phyloP scores from a whole-genome alignment of 2,113 vertebrate genomes.

The Phyllostomus hastatus region DNA sequence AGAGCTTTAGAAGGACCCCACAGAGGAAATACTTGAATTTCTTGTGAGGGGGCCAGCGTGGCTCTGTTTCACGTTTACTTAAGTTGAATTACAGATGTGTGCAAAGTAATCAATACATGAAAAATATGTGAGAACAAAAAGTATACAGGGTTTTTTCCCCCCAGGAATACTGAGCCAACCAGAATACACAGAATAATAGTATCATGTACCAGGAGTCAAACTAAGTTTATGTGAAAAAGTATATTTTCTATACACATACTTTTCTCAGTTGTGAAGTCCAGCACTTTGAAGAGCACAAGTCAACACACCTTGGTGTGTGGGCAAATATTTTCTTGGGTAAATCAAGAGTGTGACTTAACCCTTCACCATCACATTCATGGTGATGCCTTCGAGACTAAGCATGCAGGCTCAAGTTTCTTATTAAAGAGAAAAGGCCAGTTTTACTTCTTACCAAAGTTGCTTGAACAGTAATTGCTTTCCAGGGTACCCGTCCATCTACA shows the following conservation, averaged over 20 bases:
- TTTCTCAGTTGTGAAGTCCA: conserved; percentile 6
- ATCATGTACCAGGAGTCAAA: background rate
- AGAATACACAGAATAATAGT: background rate
- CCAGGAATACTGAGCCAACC: background rate
- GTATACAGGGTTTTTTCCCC: background rate
- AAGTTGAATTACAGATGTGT: conserved; percentile 13
- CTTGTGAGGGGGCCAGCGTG: background rate
- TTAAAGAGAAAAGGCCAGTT: conserved; percentile 53
- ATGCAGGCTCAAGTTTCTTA: conserved; percentile 21
- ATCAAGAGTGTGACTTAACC: background rate
- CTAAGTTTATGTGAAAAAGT: background rate
- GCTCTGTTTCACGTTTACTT: background rate
- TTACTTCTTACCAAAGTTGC: conserved; percentile 93
- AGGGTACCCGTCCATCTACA: conserved; percentile 91
- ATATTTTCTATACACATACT: background rate
- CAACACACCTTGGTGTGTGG: background rate
- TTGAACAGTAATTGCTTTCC: conserved; percentile 95
- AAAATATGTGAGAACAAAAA: background rate
- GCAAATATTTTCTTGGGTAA: conserved; percentile 58
- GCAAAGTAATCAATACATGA: background rate
- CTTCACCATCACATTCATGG: background rate
- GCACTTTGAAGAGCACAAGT: background rate
- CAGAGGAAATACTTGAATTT: background rate
- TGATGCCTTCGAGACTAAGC: conserved; percentile 54
- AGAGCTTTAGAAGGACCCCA: background rate